A percentile compares a stretch with the other conserved stretches of the same genome.
phyloP scores from a whole-genome alignment of 2,113 vertebrate species.

The Ginglymostoma cirratum region DNA sequence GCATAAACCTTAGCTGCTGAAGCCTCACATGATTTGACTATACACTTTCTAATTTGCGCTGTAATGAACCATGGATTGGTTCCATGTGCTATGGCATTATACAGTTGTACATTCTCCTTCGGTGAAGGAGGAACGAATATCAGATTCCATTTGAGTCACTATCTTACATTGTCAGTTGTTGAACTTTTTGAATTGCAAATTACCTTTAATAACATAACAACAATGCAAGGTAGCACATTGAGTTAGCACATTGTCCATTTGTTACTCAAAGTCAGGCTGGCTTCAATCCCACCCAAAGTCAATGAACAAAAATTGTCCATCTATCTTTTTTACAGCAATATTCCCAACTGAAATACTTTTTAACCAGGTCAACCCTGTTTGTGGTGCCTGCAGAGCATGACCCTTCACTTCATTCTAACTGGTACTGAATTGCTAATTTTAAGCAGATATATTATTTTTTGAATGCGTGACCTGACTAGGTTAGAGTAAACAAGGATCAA shows the following conservation, averaged over 20 bases:
- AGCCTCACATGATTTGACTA: neutral
- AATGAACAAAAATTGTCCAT: neutral
- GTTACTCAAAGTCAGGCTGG: too few species aligned
- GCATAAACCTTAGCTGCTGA: too few species aligned
- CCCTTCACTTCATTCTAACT: neutral
- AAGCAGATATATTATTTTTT: neutral
- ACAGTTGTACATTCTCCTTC: neutral
- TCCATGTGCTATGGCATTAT: neutral
- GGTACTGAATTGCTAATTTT: neutral
- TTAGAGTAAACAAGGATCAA: neutral
- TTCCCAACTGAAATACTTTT: neutral
- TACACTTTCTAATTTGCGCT: constrained; percentile 18
- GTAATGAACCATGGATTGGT: constrained; percentile 22
- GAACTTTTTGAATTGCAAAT: neutral
- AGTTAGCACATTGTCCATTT: neutral
- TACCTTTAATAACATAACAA: neutral
- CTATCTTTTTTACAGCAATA: neutral
- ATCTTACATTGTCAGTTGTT: too few species aligned
- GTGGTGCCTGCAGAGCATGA: neutral
- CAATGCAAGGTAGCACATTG: neutral
- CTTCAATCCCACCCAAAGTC: neutral
- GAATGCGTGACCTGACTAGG: neutral
- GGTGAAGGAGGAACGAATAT: neutral
- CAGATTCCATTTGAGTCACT: neutral
- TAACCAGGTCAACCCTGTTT: too few species aligned